Percentiles rank a stretch among this genome's conserved stretches.
These are phyloP conservation scores for Chrysocyon brachyurus DNA, from an alignment of 2,797 vertebrate genomes.

Conservation along the genomic window DNA sequence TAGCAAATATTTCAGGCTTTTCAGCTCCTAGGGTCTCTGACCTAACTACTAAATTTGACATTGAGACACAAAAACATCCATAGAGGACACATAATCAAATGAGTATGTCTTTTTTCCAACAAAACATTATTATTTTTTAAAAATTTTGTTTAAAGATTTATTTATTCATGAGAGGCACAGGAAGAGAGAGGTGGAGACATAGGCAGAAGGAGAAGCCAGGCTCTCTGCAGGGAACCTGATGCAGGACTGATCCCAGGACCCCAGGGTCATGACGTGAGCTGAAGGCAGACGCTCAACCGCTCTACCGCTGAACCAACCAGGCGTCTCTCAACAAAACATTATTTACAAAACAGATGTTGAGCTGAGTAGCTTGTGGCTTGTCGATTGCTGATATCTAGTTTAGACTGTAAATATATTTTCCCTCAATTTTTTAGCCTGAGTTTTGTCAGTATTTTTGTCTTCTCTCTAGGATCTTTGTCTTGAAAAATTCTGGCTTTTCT, in stretches of 20 bases:
- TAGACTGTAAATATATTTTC: neutral
- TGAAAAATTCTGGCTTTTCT: neutral
- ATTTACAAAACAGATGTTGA: neutral
- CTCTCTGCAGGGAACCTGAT: too few species aligned
- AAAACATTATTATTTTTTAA: neutral
- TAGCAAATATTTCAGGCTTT: neutral
- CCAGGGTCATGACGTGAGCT: too few species aligned
- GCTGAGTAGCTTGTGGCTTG: neutral
- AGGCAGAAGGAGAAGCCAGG: too few species aligned
- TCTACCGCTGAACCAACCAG: too few species aligned
- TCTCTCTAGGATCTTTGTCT: neutral
- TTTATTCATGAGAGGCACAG: too few species aligned
- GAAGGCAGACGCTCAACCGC: too few species aligned
- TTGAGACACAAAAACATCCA: neutral
- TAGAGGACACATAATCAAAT: neutral
- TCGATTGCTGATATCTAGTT: neutral
- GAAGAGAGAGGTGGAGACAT: too few species aligned
- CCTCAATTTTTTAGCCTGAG: neutral
- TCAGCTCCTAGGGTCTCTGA: neutral
- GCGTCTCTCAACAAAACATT: neutral
- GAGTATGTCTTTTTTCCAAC: neutral
- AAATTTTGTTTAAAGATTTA: too few species aligned
- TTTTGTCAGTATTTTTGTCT: neutral
- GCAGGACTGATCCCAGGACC: too few species aligned
- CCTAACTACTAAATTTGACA: neutral